Percentiles rank a stretch among this genome's conserved stretches.
These are phyloP conservation scores for Sarcophaga rosellei DNA, from an alignment of 2,888 invertebrate genomes.

Conservation along the genomic window DNA sequence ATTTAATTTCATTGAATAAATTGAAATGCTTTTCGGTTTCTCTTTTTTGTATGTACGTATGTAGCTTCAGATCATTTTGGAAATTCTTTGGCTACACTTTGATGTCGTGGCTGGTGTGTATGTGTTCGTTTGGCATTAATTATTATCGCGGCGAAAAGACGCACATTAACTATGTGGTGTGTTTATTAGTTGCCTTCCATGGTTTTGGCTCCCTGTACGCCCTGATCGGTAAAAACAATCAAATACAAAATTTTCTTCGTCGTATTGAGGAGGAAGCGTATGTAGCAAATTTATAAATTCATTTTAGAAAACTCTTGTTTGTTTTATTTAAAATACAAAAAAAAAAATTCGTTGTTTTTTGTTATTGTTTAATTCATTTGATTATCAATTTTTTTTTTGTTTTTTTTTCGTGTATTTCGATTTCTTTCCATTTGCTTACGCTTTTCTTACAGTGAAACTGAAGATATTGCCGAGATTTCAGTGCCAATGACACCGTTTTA, in stretches of 20 bases:
- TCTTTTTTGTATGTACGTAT: background rate
- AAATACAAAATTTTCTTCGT: conserved; percentile 75
- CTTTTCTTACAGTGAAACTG: conserved; percentile 55
- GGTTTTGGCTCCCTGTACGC: conserved; percentile 76
- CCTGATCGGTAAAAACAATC: conserved; percentile 75
- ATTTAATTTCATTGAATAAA: too few species aligned
- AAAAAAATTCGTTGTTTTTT: background rate
- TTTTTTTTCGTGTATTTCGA: conserved; percentile 8
- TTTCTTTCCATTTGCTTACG: background rate
- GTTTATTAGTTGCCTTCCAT: conserved; percentile 74
- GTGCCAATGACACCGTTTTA: conserved; percentile 72
- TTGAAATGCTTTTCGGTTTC: background rate
- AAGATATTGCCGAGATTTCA: conserved; percentile 74
- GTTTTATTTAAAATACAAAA: background rate
- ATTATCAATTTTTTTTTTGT: conserved; percentile 16
- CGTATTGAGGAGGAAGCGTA: conserved; percentile 75
- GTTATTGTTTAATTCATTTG: background rate
- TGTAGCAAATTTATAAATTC: conserved; percentile 61
- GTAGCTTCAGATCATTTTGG: conserved; percentile 74
- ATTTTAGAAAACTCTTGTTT: background rate
- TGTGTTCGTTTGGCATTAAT: conserved; percentile 74
- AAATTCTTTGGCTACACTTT: conserved; percentile 75
- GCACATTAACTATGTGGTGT: conserved; percentile 76
- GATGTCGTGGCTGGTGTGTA: conserved; percentile 73
- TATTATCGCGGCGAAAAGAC: conserved; percentile 74